Percentiles rank a stretch among this genome's conserved stretches.
phyloP scores from a whole-genome alignment of 2,888 invertebrate species.

The Isotomurus palustris region DNA sequence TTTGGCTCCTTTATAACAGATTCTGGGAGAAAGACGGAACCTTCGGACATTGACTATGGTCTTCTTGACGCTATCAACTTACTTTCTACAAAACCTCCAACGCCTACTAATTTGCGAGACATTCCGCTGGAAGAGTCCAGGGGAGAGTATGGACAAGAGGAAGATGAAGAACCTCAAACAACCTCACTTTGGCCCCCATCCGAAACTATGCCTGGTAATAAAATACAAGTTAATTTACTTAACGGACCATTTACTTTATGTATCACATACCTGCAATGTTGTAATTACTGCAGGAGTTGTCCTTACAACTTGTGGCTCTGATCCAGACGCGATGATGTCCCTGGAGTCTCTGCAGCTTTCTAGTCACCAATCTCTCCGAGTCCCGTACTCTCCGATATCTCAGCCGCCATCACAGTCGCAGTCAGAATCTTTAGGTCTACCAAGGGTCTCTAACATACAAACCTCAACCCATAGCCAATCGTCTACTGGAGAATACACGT shows the following conservation, averaged over 20 bases:
- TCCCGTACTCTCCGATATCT: conserved; percentile 29
- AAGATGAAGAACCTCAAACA: conserved; percentile 31
- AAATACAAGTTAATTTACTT: background rate
- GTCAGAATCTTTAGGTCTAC: background rate
- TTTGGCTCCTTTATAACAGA: conserved; percentile 10
- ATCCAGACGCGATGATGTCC: conserved; percentile 26
- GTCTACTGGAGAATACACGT: conserved; percentile 21
- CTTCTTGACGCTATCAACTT: conserved; percentile 45
- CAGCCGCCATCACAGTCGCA: conserved; percentile 10
- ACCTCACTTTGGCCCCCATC: conserved; percentile 44
- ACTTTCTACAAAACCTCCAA: conserved; percentile 41
- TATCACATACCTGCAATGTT: too few species aligned
- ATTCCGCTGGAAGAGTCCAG: conserved; percentile 36
- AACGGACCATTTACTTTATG: too few species aligned
- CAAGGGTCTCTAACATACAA: conserved; percentile 23
- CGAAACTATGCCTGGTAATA: conserved; percentile 42
- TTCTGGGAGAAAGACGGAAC: conserved; percentile 32
- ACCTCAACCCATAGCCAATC: conserved; percentile 15
- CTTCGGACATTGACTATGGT: conserved; percentile 39
- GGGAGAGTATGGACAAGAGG: conserved; percentile 36
- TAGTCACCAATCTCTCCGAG: conserved; percentile 40
- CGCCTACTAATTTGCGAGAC: conserved; percentile 31
- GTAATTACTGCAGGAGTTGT: conserved; percentile 33
- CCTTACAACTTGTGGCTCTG: conserved; percentile 43
- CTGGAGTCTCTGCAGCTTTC: conserved; percentile 33